These are phyloP conservation scores for Thymallus thymallus DNA, from an alignment of 2,113 vertebrate genomes.

Conservation along the genomic window DNA sequence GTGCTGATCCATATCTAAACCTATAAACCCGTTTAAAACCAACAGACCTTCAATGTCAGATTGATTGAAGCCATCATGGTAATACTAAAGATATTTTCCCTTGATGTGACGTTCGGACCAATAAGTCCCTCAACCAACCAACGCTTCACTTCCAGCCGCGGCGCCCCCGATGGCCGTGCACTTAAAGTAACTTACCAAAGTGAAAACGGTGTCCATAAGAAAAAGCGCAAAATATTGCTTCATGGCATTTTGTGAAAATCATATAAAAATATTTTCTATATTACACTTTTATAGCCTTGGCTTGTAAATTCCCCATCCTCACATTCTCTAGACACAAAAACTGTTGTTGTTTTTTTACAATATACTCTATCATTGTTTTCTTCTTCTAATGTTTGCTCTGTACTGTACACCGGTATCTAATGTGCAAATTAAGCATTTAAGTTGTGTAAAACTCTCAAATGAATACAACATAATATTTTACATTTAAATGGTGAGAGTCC, in stretches of 20 bases:
- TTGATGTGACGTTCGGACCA: slow-evolving; percentile 3
- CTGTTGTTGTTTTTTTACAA: slow-evolving; percentile 63
- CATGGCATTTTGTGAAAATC: slow-evolving; percentile 75
- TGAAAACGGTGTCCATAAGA: slow-evolving; percentile 71
- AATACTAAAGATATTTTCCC: not conserved
- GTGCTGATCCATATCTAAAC: too few relatives aligned
- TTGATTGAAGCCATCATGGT: not conserved
- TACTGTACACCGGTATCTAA: slow-evolving; percentile 64
- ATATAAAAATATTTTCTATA: slow-evolving; percentile 85
- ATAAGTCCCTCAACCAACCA: not conserved
- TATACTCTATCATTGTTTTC: slow-evolving; percentile 54
- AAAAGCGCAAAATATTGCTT: slow-evolving; percentile 78
- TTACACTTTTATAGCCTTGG: slow-evolving; percentile 74
- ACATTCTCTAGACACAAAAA: slow-evolving; percentile 68
- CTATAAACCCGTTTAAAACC: slow-evolving; percentile 10
- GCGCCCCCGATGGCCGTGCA: not conserved
- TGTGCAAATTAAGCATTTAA: slow-evolving; percentile 72
- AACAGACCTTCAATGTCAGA: not conserved
- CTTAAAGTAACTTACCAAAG: slow-evolving; percentile 59
- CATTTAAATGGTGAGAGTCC: slow-evolving; percentile 56
- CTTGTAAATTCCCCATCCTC: slow-evolving; percentile 76
- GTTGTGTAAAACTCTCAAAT: slow-evolving; percentile 64
- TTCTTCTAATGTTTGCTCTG: slow-evolving; percentile 60
- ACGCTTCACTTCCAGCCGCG: not conserved
- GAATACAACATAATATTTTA: slow-evolving; percentile 57